Conservation (phyloP, 2,113 vertebrate species). For the Dromiciops gliroides region DNA sequence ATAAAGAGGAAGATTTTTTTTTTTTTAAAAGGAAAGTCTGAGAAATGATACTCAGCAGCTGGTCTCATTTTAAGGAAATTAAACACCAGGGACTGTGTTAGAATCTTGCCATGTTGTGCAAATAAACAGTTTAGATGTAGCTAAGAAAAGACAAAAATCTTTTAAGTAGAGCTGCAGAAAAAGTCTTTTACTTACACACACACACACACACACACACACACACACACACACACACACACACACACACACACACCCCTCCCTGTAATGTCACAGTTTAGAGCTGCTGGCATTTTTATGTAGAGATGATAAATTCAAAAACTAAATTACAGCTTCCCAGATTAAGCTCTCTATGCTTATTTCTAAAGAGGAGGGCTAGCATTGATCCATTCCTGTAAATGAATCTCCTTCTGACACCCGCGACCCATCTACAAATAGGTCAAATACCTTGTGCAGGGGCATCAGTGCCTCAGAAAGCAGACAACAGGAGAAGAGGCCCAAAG, state of each 20-base stretch:
- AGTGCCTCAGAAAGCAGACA: slow-evolving; percentile 46
- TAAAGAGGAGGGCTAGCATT: slow-evolving; percentile 30
- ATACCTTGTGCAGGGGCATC: slow-evolving; percentile 1
- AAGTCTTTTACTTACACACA: slow-evolving; percentile 30
- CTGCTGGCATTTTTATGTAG: neutral
- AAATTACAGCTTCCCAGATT: slow-evolving; percentile 44
- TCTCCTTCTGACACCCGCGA: neutral
- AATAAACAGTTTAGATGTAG: slow-evolving; percentile 8
- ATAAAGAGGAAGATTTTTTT: slow-evolving; percentile 12
- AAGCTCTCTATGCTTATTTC: slow-evolving; percentile 27
- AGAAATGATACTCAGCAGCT: neutral
- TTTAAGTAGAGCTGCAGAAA: slow-evolving; percentile 4
- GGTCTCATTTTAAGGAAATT: slow-evolving; percentile 40
- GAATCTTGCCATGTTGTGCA: slow-evolving; percentile 2
- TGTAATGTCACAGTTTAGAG: slow-evolving; percentile 28
- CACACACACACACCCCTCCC: neutral
- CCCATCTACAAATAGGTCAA: slow-evolving; percentile 6
- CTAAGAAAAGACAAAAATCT: slow-evolving; percentile 9
- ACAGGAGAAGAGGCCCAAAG: neutral
- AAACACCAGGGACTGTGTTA: slow-evolving; percentile 43
- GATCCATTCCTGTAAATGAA: slow-evolving; percentile 38
- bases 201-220: neutral
- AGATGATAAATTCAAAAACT: slow-evolving; percentile 38
- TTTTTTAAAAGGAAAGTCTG: neutral
- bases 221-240: neutral